Conservation (phyloP, 1,140 invertebrate species). For the Belonocnema kinseyi region DNA sequence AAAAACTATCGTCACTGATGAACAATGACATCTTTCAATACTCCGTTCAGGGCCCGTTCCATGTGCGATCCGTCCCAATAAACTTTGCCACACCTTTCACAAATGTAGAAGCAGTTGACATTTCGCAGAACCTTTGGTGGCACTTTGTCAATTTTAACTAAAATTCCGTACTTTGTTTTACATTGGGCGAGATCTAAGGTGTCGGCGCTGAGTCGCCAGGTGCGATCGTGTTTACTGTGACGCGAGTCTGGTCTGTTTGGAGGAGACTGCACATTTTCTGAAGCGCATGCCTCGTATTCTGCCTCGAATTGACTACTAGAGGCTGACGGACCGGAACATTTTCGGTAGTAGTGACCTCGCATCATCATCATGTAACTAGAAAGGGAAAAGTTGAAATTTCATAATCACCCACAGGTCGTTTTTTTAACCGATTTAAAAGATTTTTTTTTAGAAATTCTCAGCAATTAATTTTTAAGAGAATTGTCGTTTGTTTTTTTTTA, state of each 20-base stretch:
- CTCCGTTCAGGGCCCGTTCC: slow-evolving; percentile 68
- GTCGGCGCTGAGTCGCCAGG: slow-evolving; percentile 59
- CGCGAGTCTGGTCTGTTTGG: neutral
- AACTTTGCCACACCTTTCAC: slow-evolving; percentile 80
- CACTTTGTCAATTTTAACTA: slow-evolving; percentile 76
- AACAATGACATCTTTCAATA: slow-evolving; percentile 66
- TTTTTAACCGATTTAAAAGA: too few relatives aligned
- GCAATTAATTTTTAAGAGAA: too few relatives aligned
- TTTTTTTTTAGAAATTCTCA: too few relatives aligned
- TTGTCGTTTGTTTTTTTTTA: too few relatives aligned
- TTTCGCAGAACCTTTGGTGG: slow-evolving; percentile 72
- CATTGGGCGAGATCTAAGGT: slow-evolving; percentile 65
- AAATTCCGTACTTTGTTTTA: slow-evolving; percentile 66
- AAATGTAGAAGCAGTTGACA: slow-evolving; percentile 78
- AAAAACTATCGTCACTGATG: slow-evolving; percentile 35
- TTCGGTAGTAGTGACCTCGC: slow-evolving; percentile 3
- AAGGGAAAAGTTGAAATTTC: neutral
- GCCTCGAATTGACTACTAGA: neutral
- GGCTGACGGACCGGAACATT: neutral
- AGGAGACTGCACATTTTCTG: slow-evolving; percentile 2
- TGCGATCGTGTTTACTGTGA: slow-evolving; percentile 47
- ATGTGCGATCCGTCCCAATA: slow-evolving; percentile 81
- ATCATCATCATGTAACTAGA: slow-evolving; percentile 1
- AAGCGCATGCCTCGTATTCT: neutral
- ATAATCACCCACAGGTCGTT: too few relatives aligned